Evolutionary conservation across 2,888 invertebrate genomes (phyloP).

Genomic region (Meteorus colon): DNA sequence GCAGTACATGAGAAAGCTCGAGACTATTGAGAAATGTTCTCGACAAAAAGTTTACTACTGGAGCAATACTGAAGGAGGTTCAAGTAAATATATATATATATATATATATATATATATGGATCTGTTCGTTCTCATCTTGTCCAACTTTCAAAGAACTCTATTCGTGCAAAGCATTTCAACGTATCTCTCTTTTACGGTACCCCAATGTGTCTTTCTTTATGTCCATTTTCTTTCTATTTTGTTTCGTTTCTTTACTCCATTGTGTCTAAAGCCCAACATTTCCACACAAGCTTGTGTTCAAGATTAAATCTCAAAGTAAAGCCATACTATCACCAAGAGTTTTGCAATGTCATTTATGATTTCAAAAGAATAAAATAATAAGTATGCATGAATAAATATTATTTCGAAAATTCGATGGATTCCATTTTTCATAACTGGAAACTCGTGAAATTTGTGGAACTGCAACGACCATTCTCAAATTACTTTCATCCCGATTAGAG

Average conservation of each 20-base stretch:
- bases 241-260: not conserved
- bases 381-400: no score
- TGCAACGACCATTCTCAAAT: no score
- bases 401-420: no score
- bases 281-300: not conserved
- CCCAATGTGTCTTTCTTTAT: not conserved
- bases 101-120: not conserved
- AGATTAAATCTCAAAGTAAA: not conserved
- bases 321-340: conserved; percentile 3
- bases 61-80: not conserved
- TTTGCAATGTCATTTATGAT: not conserved
- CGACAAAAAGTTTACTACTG: conserved; percentile 38
- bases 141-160: conserved; percentile 49
- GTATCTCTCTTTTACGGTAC: conserved; percentile 4
- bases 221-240: not conserved
- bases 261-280: not conserved
- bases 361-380: no score
- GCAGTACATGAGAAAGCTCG: conserved; percentile 3
- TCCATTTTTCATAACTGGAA: no score
- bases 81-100: conserved; percentile 2
- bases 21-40: conserved; percentile 37
- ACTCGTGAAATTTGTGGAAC: no score
- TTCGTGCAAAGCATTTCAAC: conserved; percentile 20
- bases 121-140: conserved; percentile 45
- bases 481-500: no score